Evolutionary conservation across 2,888 invertebrate species (phyloP), one percentile per base, ranked within the genome.

Genomic region (Atethmia centrago): DNA sequence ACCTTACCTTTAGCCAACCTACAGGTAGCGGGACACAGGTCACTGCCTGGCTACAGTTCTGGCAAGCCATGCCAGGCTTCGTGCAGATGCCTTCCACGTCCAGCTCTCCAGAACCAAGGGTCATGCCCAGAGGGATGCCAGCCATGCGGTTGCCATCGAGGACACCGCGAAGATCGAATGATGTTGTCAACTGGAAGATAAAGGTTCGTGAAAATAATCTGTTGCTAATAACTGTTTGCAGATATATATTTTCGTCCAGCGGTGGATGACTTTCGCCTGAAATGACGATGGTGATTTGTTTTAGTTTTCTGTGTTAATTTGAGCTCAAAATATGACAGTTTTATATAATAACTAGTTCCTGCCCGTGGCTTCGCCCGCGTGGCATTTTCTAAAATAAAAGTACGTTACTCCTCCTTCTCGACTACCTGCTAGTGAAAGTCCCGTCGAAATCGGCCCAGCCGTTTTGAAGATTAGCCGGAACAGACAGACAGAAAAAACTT

Each of bases 31-130:
- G 85, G 0, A 96, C 91, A 78, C 96, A 96, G 0, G 93, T 94
- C 36, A 96, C 90, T 16, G 94, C 91, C 8, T 90, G 90, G 0
- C 92, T 91, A 82, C 96, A 96, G 89, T 95, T 94, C 88, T 93
- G 93, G 77, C 96, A 96, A 0, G 94, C 75, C 70, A 86, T 74
- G 7, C 96, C 96, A 0, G 93, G 84, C 89, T 40, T 89, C 8
- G 88, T 87, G 86, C 96, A 96, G 61, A 96, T 89, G 0, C 96
- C 96, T 78, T 96, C 95, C 10, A 96, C 92, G 49, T 96, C 96
- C 83, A 95, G 79, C 76, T 94, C 94, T 0, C 96, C 96, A 7
- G 91, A 85, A 0, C 96, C 95, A 0, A 95, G 87, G 7, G 94
- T 88, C 8, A 91, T 85, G 19, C 96, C 96, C 9, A 96, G 89